phyloP scores from a whole-genome alignment of 1,140 invertebrate genomes.

The Tetraneura akinire region DNA sequence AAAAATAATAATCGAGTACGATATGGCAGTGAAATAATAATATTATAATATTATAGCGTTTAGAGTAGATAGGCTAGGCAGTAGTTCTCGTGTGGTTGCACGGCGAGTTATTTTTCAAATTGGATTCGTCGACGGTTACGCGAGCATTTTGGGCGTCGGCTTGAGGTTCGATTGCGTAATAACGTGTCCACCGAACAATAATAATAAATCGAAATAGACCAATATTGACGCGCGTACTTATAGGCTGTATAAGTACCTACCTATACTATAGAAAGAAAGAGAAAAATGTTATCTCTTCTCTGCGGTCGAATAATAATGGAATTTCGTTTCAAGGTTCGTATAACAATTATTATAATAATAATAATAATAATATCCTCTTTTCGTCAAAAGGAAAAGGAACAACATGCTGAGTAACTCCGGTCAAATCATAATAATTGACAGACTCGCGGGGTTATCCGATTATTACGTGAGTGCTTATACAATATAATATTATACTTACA shows the following conservation, averaged over 20 bases:
- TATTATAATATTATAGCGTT: background rate
- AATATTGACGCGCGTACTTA: background rate
- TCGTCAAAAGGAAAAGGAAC: background rate
- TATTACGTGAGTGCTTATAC: background rate
- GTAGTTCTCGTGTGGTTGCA: background rate
- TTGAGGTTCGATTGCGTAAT: background rate
- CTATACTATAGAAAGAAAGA: too few species aligned
- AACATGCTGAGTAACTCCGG: slow-evolving; percentile 36
- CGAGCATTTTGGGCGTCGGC: background rate
- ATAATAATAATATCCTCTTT: background rate
- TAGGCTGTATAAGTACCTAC: too few species aligned
- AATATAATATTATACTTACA: background rate
- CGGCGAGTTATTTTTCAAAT: background rate
- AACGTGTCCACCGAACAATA: background rate
- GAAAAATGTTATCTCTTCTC: background rate
- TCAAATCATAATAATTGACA: slow-evolving; percentile 6
- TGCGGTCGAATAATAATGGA: background rate
- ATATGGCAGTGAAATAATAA: background rate
- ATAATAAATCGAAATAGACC: background rate
- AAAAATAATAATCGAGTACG: background rate
- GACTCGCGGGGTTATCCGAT: background rate
- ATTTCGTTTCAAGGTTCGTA: slow-evolving; percentile 39
- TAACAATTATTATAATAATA: too few species aligned
- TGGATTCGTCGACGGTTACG: background rate
- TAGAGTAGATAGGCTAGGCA: too few species aligned